Evolutionary conservation across 2,113 vertebrate genomes (phyloP).

Genomic region (Lates calcarifer): DNA sequence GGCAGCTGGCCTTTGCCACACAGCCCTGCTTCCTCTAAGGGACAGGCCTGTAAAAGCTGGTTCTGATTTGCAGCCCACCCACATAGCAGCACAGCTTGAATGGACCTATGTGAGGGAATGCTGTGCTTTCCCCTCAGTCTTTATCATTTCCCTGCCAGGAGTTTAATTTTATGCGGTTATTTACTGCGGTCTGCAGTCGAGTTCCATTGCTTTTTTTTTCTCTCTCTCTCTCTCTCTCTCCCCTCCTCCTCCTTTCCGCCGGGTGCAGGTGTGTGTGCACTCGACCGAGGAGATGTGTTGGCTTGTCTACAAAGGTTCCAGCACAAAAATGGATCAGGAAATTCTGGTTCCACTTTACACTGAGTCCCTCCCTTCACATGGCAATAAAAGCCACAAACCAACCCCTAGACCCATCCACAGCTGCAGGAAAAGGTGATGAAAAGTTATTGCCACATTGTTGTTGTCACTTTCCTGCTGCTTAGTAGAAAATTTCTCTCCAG

Average conservation of each 20-base stretch:
- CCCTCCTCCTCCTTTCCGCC: conserved; percentile 25
- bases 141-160: conserved; percentile 63
- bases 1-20: conserved; percentile 67
- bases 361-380: conserved; percentile 49
- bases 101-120: conserved; percentile 55
- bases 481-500: conserved; percentile 23
- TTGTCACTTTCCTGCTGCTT: conserved; percentile 42
- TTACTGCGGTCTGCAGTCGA: conserved; percentile 70
- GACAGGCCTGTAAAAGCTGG: conserved; percentile 66
- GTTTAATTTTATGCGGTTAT: conserved; percentile 76
- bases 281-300: conserved; percentile 61
- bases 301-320: conserved; percentile 78
- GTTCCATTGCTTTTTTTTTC: conserved; percentile 32
- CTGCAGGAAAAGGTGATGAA: conserved; percentile 40
- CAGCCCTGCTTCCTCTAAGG: conserved; percentile 42
- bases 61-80: conserved; percentile 83
- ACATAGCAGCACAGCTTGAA: conserved; percentile 61
- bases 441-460: conserved; percentile 50
- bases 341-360: conserved; percentile 75
- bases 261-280: conserved; percentile 78
- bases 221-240: not conserved
- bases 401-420: conserved; percentile 33
- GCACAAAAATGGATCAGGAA: conserved; percentile 79
- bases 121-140: conserved; percentile 63
- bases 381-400: conserved; percentile 58